These are phyloP conservation scores for Ophiodon elongatus DNA, from an alignment of 2,113 vertebrate species.

Conservation along the genomic window DNA sequence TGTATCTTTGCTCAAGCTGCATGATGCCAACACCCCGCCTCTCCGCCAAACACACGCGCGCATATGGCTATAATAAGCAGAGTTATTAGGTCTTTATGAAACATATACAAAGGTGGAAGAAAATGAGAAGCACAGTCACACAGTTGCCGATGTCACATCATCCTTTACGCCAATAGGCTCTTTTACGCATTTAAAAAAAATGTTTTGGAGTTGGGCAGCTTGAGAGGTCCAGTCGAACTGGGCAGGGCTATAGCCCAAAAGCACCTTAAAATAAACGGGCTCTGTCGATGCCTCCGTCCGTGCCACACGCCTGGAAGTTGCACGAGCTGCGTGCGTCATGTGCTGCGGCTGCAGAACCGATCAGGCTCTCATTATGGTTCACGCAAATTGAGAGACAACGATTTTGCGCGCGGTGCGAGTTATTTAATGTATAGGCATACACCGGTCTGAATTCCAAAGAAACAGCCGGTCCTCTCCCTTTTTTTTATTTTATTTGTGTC, in stretches of 20 bases:
- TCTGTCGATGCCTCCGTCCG: constrained; percentile 34
- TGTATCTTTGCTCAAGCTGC: constrained; percentile 59
- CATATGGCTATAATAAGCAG: constrained; percentile 35
- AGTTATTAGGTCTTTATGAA: constrained; percentile 24
- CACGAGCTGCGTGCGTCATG: constrained; percentile 80
- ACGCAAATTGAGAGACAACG: constrained; percentile 69
- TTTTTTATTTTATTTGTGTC: constrained; percentile 39
- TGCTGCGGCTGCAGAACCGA: constrained; percentile 79
- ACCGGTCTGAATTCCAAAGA: constrained; percentile 42
- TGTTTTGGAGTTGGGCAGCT: not conserved
- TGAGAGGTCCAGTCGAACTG: constrained; percentile 20
- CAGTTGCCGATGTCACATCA: not conserved
- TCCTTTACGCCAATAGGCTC: not conserved
- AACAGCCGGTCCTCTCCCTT: constrained; percentile 49
- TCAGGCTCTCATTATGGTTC: constrained; percentile 73
- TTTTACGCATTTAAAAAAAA: constrained; percentile 33
- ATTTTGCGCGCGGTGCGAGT: constrained; percentile 45
- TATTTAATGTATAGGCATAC: constrained; percentile 46
- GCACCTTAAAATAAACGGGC: constrained; percentile 36
- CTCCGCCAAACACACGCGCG: not conserved
- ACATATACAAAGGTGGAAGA: not conserved
- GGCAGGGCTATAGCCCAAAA: constrained; percentile 24
- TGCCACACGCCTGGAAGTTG: constrained; percentile 71
- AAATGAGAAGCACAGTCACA: constrained; percentile 14
- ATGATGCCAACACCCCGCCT: constrained; percentile 41